phyloP scores from a whole-genome alignment of 1,140 invertebrate genomes.

The Bombus huntii region DNA sequence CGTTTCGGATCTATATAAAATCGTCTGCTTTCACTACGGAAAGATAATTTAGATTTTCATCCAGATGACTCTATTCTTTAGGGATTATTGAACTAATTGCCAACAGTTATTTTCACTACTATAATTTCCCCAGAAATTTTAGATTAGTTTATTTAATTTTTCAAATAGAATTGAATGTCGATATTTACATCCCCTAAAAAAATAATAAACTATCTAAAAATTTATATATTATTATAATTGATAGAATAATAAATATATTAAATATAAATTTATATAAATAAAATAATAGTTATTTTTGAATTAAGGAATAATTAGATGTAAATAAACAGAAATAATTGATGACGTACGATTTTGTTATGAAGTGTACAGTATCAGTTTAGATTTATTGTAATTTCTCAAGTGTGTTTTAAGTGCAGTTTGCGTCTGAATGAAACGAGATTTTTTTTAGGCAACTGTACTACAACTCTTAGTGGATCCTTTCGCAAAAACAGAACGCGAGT shows the following conservation, averaged over 20 bases:
- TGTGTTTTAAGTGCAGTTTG: background rate
- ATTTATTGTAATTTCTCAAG: background rate
- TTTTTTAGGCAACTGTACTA: background rate
- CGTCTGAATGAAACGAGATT: background rate
- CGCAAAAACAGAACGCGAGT: background rate
- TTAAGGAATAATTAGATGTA: background rate
- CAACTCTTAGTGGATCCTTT: background rate
- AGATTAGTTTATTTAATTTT: background rate
- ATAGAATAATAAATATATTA: background rate
- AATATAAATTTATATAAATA: no score
- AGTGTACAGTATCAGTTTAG: background rate
- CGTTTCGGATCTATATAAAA: conserved; percentile 21
- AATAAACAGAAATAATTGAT: background rate
- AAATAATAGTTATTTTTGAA: background rate
- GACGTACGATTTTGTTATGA: background rate
- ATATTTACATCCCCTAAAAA: background rate
- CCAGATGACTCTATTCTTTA: conserved; percentile 24
- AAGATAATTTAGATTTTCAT: conserved; percentile 46
- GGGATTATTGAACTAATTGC: conserved; percentile 8
- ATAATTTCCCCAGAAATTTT: background rate
- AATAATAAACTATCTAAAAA: background rate
- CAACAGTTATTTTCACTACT: conserved; percentile 4
- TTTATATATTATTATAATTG: background rate
- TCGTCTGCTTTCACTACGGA: conserved; percentile 26
- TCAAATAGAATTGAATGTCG: background rate